phyloP scores from a whole-genome alignment of 1,140 invertebrate genomes.

The Platyura marginata region DNA sequence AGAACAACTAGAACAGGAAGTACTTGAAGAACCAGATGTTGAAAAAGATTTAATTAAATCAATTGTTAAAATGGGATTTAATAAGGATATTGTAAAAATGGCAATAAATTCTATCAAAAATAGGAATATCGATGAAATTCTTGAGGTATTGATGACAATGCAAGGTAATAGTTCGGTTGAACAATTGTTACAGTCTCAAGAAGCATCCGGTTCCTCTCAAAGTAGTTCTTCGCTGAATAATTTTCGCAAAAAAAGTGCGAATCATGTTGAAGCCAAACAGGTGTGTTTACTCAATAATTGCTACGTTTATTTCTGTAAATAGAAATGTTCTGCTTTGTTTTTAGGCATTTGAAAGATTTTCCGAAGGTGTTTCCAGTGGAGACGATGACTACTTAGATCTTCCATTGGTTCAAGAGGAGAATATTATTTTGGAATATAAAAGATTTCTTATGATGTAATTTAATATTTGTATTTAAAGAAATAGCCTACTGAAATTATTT shows the following conservation, averaged over 20 bases:
- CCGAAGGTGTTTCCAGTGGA: constrained; percentile 32
- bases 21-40: not conserved
- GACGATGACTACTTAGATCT: constrained; percentile 43
- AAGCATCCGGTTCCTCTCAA: not conserved
- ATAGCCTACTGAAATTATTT: no score
- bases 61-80: constrained; percentile 3
- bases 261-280: no score
- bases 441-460: constrained; percentile 14
- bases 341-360: constrained; percentile 32
- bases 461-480: no score
- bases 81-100: constrained; percentile 1
- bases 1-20: no score
- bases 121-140: no score
- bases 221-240: not conserved
- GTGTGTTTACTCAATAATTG: no score
- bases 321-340: not conserved
- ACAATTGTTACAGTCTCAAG: no score
- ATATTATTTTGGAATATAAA: constrained; percentile 37
- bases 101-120: no score
- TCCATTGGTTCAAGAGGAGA: constrained; percentile 34
- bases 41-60: constrained; percentile 1
- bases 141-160: constrained; percentile 29
- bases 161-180: constrained; percentile 1
- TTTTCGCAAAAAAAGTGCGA: no score
- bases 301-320: no score